Conservation (phyloP, 1,140 invertebrate species). For the Pseudomyrmex concolor region DNA sequence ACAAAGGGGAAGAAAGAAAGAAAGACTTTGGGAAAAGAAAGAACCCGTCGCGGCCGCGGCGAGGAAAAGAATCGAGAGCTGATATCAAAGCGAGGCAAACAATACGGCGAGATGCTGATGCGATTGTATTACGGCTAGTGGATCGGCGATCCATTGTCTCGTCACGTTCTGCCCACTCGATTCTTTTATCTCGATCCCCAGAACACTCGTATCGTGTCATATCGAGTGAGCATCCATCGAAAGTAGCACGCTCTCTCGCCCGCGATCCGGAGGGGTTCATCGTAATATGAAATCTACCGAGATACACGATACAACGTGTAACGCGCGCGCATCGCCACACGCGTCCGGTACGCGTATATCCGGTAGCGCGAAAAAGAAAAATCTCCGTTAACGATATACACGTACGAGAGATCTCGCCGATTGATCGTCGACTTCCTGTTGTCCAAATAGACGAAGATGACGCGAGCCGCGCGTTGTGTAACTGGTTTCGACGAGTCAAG, state of each 20-base stretch:
- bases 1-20: slow-evolving; percentile 35
- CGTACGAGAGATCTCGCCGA: slow-evolving; percentile 56
- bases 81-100: slow-evolving; percentile 84
- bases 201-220: slow-evolving; percentile 81
- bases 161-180: slow-evolving; percentile 85
- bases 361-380: slow-evolving; percentile 10
- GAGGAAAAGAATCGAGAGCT: slow-evolving; percentile 74
- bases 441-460: slow-evolving; percentile 3
- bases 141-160: slow-evolving; percentile 85
- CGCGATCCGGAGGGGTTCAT: slow-evolving; percentile 61
- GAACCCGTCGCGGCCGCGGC: slow-evolving; percentile 36
- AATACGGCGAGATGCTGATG: slow-evolving; percentile 85
- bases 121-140: slow-evolving; percentile 85
- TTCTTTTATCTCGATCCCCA: slow-evolving; percentile 84
- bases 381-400: slow-evolving; percentile 65
- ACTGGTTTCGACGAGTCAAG: too few species aligned
- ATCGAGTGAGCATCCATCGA: slow-evolving; percentile 85
- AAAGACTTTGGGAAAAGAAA: slow-evolving; percentile 36
- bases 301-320: slow-evolving; percentile 26
- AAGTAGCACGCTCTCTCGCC: slow-evolving; percentile 81
- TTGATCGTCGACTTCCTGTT: slow-evolving; percentile 73
- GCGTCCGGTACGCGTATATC: not conserved
- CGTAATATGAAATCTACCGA: slow-evolving; percentile 64
- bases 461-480: too few species aligned
- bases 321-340: slow-evolving; percentile 39